Base-by-base conservation (phyloP, 2,888 invertebrate species). In the Lucinisca nassula region DNA sequence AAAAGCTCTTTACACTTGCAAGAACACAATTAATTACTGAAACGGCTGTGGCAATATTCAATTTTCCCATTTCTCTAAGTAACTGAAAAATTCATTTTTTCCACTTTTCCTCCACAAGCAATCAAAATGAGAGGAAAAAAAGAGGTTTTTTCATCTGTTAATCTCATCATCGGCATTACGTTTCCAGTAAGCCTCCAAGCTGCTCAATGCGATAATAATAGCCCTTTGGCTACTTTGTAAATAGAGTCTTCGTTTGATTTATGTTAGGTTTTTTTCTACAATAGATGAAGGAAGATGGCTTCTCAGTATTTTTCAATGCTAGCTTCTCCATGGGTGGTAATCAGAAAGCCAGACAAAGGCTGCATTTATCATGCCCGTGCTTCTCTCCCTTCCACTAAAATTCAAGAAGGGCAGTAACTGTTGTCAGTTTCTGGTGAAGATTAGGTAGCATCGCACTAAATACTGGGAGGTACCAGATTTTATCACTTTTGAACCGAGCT, bases 31-130 rank as follows among this genome's bases (percentile, higher is more conserved):
- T 67, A 67, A 67, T 67, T 67, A 35, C 35, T 21, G 35, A 67
- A 67, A 67, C 67, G 17, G 30, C 67, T 67, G 67, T 67, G 17
- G 67, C 67, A 67, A 67, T n/a, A n/a, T 67, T 35, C 67, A 35
- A 67, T 67, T 67, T 67, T 67, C 17, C 27, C n/a, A 14, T n/a
- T 55, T n/a, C n/a, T 21, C n/a, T 55, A 55, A 55, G 55, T 55
- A 55, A 55, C 55, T n/a, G 21, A n/a, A 55, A 55, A 55, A 17
- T 55, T 55, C 12, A 45, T n/a, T 55, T 55, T 55, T 21, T 55
- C 55, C 21, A n/a, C 55, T 55, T 21, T 55, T 14, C n/a, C 55
- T 55, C 55, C 55, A 21, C n/a, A 55, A 55, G 55, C n/a, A 55
- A 55, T 55, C 55, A 55, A n/a, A n/a, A 55, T 4, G 4, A 45